Evolutionary conservation across 2,113 vertebrate genomes (phyloP).

Genomic region (Pseudopipra pipra): DNA sequence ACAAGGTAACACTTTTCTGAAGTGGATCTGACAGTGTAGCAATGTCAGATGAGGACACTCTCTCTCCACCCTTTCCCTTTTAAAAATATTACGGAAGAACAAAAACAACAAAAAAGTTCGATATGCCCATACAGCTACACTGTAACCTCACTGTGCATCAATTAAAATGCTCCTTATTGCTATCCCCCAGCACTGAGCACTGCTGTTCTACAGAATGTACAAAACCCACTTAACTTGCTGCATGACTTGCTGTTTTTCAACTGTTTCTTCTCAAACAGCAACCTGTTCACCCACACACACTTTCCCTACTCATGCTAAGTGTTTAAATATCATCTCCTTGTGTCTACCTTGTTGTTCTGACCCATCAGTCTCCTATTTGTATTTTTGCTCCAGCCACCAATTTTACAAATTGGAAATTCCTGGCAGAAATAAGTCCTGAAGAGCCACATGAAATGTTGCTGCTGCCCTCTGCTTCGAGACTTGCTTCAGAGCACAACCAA

Average conservation of each 20-base stretch:
- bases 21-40: neutral
- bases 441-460: neutral
- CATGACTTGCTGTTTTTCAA: rapidly evolving
- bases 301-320: neutral
- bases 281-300: rapidly evolving
- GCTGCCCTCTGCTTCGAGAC: neutral
- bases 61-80: neutral
- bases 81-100: neutral
- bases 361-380: neutral
- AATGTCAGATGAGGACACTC: neutral
- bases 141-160: neutral
- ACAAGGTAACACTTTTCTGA: neutral
- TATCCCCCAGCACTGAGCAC: neutral
- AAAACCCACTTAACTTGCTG: neutral
- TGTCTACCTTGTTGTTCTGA: neutral
- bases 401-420: neutral
- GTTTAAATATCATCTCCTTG: neutral
- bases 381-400: neutral
- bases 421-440: neutral
- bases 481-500: neutral
- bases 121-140: neutral
- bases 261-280: neutral
- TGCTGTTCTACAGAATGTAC: neutral
- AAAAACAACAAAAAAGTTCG: neutral
- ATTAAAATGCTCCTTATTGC: neutral